phyloP scores from a whole-genome alignment of 2,888 invertebrate genomes.

The Ochropleura leucogaster region DNA sequence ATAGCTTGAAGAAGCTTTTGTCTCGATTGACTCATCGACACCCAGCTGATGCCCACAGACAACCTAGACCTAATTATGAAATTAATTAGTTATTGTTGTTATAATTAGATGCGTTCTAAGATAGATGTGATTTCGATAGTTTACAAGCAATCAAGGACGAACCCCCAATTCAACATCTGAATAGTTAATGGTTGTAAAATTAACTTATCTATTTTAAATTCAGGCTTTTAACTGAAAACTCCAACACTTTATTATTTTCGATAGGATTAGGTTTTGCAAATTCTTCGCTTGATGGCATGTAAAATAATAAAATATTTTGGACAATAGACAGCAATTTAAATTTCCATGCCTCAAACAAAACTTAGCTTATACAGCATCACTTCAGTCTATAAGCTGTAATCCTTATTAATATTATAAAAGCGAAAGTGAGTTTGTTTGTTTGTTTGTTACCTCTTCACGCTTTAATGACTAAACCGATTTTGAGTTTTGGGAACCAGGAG shows the following conservation, averaged over 20 bases:
- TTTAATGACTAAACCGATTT: too few relatives aligned
- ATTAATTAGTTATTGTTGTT: conserved; percentile 51
- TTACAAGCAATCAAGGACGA: conserved; percentile 3
- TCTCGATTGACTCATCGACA: conserved; percentile 62
- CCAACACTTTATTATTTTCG: not conserved
- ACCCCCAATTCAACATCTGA: not conserved
- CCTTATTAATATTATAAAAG: too few relatives aligned
- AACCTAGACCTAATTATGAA: conserved; percentile 59
- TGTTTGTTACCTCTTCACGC: too few relatives aligned
- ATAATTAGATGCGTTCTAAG: conserved; percentile 36
- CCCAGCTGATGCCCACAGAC: conserved; percentile 50
- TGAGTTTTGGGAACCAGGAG: too few relatives aligned
- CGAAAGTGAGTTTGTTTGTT: too few relatives aligned
- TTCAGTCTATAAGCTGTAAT: conserved; percentile 2
- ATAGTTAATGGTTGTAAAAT: conserved; percentile 11
- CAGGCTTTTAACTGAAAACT: not conserved
- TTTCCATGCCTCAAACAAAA: not conserved
- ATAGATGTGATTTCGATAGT: conserved; percentile 27
- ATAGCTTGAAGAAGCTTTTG: conserved; percentile 52
- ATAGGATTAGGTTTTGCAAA: not conserved
- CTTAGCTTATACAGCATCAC: not conserved
- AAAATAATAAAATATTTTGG: not conserved
- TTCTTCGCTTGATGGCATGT: not conserved
- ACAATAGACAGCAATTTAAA: not conserved
- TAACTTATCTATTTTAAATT: not conserved